Evolutionary conservation across 2,888 invertebrate species (phyloP).

Genomic region (Eugnorisma glareosa): DNA sequence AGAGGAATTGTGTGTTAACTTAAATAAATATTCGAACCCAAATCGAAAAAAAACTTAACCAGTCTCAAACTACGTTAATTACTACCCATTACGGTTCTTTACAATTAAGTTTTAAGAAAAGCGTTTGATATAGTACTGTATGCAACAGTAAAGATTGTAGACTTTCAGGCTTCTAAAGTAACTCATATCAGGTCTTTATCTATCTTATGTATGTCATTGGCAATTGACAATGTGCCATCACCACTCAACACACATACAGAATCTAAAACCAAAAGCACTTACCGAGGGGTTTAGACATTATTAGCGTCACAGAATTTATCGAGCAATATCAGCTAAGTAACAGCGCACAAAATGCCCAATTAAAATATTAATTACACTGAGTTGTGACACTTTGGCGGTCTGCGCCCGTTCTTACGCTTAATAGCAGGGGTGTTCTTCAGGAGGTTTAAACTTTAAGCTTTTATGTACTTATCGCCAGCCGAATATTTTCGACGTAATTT

Average conservation of each 20-base stretch:
- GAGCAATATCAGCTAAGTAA: constrained; percentile 88
- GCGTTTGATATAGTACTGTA: background rate
- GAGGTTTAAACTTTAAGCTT: constrained; percentile 70
- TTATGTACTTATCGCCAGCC: constrained; percentile 70
- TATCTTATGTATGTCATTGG: background rate
- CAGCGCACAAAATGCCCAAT: constrained; percentile 89
- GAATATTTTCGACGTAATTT: constrained; percentile 67
- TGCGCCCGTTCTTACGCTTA: constrained; percentile 76
- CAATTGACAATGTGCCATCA: constrained; percentile 29
- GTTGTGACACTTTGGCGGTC: constrained; percentile 85
- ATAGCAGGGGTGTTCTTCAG: constrained; percentile 73
- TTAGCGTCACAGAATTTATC: constrained; percentile 87
- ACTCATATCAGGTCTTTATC: background rate
- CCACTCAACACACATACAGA: constrained; percentile 63
- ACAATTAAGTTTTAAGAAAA: background rate
- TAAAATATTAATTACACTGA: constrained; percentile 90
- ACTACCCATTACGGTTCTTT: no score
- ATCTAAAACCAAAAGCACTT: constrained; percentile 77
- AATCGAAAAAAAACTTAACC: background rate
- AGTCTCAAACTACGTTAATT: background rate
- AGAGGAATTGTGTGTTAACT: background rate
- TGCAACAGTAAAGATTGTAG: background rate
- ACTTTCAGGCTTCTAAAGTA: background rate
- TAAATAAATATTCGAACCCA: background rate
- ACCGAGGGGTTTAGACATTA: constrained; percentile 79